Base-by-base conservation (phyloP, 2,888 invertebrate species). In the Pristionchus fissidentatus region DNA sequence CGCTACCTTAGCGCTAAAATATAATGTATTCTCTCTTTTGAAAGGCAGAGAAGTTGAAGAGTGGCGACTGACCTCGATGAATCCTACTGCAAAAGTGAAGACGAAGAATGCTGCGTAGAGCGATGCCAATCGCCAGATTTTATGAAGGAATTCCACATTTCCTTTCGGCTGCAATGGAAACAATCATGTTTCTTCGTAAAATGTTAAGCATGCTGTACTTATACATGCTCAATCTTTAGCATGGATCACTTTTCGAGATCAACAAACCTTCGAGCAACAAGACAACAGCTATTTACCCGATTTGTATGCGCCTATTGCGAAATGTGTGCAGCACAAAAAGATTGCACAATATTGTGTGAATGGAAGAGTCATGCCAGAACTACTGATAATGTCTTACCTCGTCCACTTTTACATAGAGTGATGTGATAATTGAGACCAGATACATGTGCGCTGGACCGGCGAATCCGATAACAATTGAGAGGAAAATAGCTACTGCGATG, bases 121-220 rank as follows among this genome's bases (percentile, higher is more conserved):
- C 10, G 75, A 77, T 4, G 75, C 46, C 5, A 77, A n/a, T 26
- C 49, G 46, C 46, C 46, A 49, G 35, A 77, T 77, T 15, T 49
- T 46, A 49, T 77, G 75, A 8, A 77, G 75, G 49, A 77, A 77
- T 26, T 77, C 49, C 13, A 77, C n/a, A 77, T 77, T 35, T 26
- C 75, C 75, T 22, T 29, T 35, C 19, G 75, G 75, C 75, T 77
- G 49, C 38, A 49, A 32, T 46, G 19, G 19, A 49, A 49, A n/a
- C n/a, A 55, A 13, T 7, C 10, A 8, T 38, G 41, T 10, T 8
- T n/a, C 62, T 35, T 62, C 22, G 4, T 19, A 1, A 32, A 62
- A 32, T 62, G 8, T 32, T 8, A n/a, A n/a, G n/a, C n/a, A n/a
- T n/a, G n/a, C n/a, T n/a, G n/a, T n/a, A n/a, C n/a, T n/a, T n/a